phyloP scores from a whole-genome alignment of 1,140 invertebrate genomes.

The Drosophila virilis region DNA sequence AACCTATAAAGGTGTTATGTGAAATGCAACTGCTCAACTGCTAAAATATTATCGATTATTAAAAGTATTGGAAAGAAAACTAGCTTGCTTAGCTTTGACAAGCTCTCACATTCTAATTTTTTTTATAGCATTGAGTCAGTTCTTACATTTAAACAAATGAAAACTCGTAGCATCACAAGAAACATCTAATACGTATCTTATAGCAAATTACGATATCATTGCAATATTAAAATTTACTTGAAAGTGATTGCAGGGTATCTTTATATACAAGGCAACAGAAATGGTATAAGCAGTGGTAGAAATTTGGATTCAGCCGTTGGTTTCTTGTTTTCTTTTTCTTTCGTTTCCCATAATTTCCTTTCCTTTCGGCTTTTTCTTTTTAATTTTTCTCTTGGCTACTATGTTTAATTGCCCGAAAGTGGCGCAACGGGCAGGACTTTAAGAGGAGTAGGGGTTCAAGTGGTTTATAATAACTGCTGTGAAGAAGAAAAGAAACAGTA shows the following conservation, averaged over 20 bases:
- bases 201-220: too few species aligned
- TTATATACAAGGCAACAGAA: neutral
- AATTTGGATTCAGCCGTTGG: constrained; percentile 8
- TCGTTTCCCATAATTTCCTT: constrained; percentile 7
- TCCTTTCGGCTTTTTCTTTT: constrained; percentile 22
- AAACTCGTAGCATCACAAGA: too few species aligned
- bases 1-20: too few species aligned
- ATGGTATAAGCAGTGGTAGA: neutral
- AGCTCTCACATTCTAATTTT: too few species aligned
- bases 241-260: neutral
- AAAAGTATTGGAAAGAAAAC: too few species aligned
- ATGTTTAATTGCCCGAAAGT: constrained; percentile 52
- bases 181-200: too few species aligned
- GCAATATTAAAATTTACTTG: too few species aligned
- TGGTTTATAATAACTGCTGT: constrained; percentile 20
- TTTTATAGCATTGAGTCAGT: too few species aligned
- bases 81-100: too few species aligned
- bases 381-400: constrained; percentile 26
- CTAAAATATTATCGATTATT: too few species aligned
- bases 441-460: constrained; percentile 3
- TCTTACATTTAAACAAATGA: too few species aligned
- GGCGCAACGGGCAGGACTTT: constrained; percentile 4
- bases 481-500: constrained; percentile 1
- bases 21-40: too few species aligned
- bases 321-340: constrained; percentile 15